Evolutionary conservation across 2,888 invertebrate genomes (phyloP).

Genomic region (Nineta flava): DNA sequence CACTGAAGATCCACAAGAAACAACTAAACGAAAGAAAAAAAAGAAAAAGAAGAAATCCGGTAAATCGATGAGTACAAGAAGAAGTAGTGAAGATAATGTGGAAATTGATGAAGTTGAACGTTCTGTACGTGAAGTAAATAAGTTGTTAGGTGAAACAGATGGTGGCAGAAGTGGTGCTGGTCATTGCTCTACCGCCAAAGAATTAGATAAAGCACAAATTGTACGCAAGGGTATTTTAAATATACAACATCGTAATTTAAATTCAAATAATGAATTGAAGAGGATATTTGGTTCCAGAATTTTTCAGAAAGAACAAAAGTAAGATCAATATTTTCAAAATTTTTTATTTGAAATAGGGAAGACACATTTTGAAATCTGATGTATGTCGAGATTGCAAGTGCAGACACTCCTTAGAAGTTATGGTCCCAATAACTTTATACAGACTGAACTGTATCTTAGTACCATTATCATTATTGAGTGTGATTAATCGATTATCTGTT

Average conservation of each 20-base stretch:
- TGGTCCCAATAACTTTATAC: slow-evolving; percentile 7
- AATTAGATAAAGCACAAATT: slow-evolving; percentile 11
- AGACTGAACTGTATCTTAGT: too few relatives aligned
- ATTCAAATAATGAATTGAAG: slow-evolving; percentile 66
- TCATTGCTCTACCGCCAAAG: slow-evolving; percentile 11
- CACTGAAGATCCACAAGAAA: slow-evolving; percentile 29
- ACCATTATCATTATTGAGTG: too few relatives aligned
- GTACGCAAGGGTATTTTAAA: slow-evolving; percentile 34
- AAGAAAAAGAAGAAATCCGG: slow-evolving; percentile 47
- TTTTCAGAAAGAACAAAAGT: slow-evolving; percentile 43
- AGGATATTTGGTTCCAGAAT: slow-evolving; percentile 68
- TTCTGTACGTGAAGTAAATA: slow-evolving; percentile 48
- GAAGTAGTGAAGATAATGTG: slow-evolving; percentile 47
- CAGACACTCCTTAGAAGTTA: slow-evolving; percentile 1
- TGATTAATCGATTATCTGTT: too few relatives aligned
- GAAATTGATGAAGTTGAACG: slow-evolving; percentile 53
- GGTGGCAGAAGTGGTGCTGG: slow-evolving; percentile 16
- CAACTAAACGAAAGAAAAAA: slow-evolving; percentile 40
- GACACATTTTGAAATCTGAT: not conserved
- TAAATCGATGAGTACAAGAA: slow-evolving; percentile 30
- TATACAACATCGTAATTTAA: slow-evolving; percentile 54
- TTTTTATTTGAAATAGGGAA: too few relatives aligned
- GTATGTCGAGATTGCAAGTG: not conserved
- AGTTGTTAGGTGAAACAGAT: slow-evolving; percentile 40
- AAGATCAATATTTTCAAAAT: not conserved